These are phyloP conservation scores for Dolichallabes microphthalmus DNA, from an alignment of 2,113 vertebrate species.

Conservation along the genomic window DNA sequence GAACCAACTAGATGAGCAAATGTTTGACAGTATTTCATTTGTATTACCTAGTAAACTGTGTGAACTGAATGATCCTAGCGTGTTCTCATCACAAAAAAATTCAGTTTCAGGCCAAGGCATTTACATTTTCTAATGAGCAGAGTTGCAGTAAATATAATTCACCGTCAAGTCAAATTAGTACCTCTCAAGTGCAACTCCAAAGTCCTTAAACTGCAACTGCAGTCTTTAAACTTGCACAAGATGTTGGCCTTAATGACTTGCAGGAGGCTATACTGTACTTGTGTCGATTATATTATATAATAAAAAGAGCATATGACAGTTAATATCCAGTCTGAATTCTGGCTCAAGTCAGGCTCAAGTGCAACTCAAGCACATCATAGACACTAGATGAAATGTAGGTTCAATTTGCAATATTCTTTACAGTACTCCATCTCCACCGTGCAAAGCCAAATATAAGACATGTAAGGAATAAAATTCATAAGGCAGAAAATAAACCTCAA, in stretches of 20 bases:
- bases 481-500: neutral
- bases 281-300: neutral
- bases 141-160: neutral
- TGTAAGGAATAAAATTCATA: neutral
- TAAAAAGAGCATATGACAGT: neutral
- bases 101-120: neutral
- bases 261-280: neutral
- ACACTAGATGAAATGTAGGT: neutral
- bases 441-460: neutral
- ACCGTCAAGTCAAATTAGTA: neutral
- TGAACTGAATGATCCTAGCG: neutral
- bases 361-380: neutral
- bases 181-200: neutral
- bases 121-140: neutral
- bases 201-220: neutral
- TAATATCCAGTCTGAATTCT: neutral
- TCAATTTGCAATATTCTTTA: neutral
- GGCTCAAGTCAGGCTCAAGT: neutral
- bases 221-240: neutral
- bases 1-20: slow-evolving; percentile 57
- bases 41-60: neutral
- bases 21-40: neutral
- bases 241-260: neutral
- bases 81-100: neutral
- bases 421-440: neutral